A percentile compares a stretch with the other conserved stretches of the same genome.
Evolutionary conservation across 2,113 vertebrate genomes (phyloP).

Genomic region (Hypanus sabinus): DNA sequence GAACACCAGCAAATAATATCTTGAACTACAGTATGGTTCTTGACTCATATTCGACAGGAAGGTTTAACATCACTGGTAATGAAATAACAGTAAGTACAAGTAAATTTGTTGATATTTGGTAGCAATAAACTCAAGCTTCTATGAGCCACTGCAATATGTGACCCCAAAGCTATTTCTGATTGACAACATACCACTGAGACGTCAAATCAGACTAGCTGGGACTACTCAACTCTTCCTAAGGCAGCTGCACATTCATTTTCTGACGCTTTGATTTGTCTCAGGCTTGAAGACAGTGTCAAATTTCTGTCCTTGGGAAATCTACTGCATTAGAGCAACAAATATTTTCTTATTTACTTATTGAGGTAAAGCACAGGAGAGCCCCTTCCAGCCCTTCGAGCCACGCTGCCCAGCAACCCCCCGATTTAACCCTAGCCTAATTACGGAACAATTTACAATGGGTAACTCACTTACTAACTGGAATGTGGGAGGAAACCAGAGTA

Average conservation of each 20-base stretch:
- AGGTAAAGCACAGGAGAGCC: no score
- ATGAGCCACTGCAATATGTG: background rate
- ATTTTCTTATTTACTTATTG: no score
- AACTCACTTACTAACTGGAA: no score
- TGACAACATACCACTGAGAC: background rate
- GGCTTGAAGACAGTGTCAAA: background rate
- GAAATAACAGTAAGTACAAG: conserved; percentile 30
- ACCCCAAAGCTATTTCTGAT: background rate
- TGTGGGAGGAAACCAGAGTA: no score
- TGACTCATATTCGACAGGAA: background rate
- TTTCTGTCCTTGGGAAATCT: background rate
- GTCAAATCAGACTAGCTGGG: background rate
- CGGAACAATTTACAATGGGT: no score
- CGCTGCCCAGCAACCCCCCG: no score
- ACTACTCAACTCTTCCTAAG: no score
- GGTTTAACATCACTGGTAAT: conserved; percentile 9
- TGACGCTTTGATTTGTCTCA: background rate
- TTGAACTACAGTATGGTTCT: background rate
- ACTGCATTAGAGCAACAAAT: background rate
- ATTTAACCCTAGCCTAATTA: no score
- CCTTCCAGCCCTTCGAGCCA: no score
- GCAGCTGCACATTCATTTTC: background rate
- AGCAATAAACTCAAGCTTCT: background rate
- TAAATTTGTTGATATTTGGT: background rate
- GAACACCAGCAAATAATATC: conserved; percentile 24